Conservation (phyloP, 2,113 vertebrate species). For the Nymphicus hollandicus region DNA sequence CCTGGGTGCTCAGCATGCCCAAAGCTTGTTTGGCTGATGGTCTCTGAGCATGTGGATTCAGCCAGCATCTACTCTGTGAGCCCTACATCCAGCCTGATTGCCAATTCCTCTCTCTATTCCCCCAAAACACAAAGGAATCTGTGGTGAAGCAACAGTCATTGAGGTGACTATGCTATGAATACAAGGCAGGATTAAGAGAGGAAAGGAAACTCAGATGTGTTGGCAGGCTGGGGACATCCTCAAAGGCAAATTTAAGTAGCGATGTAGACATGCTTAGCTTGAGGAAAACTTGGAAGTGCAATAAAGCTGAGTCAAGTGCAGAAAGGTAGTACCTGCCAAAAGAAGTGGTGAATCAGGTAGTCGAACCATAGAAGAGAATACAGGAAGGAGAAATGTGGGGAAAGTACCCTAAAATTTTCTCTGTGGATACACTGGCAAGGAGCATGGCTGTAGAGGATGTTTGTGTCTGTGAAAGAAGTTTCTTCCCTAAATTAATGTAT, state of each 20-base stretch:
- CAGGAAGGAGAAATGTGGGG: slow-evolving; percentile 21
- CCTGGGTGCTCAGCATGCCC: neutral
- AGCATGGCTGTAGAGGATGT: neutral
- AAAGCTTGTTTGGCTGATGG: neutral
- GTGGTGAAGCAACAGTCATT: neutral
- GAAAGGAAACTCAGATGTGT: neutral
- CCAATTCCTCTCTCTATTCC: neutral
- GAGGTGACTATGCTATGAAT: neutral
- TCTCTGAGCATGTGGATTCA: neutral
- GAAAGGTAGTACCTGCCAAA: neutral
- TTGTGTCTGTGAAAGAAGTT: slow-evolving; percentile 46
- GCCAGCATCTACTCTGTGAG: neutral
- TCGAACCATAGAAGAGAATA: neutral
- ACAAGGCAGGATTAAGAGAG: neutral
- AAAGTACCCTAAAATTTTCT: slow-evolving; percentile 47
- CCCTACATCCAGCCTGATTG: neutral
- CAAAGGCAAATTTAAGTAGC: neutral
- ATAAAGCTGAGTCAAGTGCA: slow-evolving; percentile 45
- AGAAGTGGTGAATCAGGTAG: neutral
- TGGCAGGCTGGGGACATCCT: neutral
- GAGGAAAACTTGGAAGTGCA: slow-evolving; percentile 1
- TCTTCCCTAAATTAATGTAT: slow-evolving; percentile 65
- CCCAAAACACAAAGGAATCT: neutral
- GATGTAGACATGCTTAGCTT: neutral
- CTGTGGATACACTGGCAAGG: neutral